Evolutionary conservation across 2,797 vertebrate species (phyloP).

Genomic region (Sebastes wilsoni): DNA sequence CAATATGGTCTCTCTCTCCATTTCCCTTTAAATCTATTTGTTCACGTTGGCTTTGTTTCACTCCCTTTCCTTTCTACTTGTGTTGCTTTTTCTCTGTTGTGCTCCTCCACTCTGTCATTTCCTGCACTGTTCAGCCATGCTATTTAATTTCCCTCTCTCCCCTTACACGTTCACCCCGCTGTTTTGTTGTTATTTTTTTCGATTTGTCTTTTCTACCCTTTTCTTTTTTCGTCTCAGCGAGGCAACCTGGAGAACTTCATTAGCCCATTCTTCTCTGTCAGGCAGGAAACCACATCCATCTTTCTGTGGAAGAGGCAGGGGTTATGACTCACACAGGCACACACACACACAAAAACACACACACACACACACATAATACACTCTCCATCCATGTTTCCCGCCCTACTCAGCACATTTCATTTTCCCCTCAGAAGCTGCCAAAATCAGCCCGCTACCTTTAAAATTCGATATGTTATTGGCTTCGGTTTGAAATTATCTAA

Average conservation of each 20-base stretch:
- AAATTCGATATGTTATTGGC: conserved; percentile 63
- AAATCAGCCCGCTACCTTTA: conserved; percentile 60
- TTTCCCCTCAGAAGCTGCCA: conserved; percentile 62
- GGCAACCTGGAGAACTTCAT: conserved; percentile 76
- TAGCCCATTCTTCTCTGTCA: conserved; percentile 77
- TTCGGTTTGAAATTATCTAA: conserved; percentile 51
- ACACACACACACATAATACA: neutral
- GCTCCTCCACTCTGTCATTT: conserved; percentile 62
- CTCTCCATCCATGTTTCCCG: conserved; percentile 62
- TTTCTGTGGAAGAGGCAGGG: conserved; percentile 61
- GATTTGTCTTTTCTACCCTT: conserved; percentile 15
- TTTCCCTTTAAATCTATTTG: conserved; percentile 5
- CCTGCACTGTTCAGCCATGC: conserved; percentile 60
- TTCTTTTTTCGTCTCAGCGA: conserved; percentile 44
- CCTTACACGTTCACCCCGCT: conserved; percentile 15
- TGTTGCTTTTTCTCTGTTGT: neutral
- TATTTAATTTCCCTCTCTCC: conserved; percentile 66
- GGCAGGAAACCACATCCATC: conserved; percentile 78
- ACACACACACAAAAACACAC: neutral
- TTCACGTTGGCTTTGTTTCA: conserved; percentile 20
- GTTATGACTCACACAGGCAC: conserved; percentile 69
- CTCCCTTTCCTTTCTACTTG: neutral
- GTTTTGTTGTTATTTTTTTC: conserved; percentile 33
- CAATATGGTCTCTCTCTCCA: neutral
- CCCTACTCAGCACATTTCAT: conserved; percentile 70